A percentile compares a stretch with the other conserved stretches of the same genome.
phyloP scores from a whole-genome alignment of 2,797 vertebrate genomes.

The Chanos chanos region DNA sequence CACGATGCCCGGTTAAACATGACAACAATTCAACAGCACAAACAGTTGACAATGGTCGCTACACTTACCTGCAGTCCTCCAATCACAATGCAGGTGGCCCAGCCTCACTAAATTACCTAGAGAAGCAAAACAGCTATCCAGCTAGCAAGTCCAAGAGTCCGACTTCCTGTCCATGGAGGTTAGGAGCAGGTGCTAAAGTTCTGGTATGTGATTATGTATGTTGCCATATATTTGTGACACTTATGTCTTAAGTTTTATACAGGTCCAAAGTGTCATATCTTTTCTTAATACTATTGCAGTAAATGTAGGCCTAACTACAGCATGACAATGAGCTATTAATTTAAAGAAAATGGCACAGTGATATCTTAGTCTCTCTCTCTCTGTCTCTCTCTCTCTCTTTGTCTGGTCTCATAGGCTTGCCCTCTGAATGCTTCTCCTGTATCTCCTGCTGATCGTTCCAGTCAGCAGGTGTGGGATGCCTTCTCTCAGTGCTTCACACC shows the following conservation, averaged over 20 bases:
- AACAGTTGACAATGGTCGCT: slow-evolving; percentile 58
- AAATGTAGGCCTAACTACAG: too few relatives aligned
- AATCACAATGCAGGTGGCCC: slow-evolving; percentile 50
- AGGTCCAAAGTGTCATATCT: too few relatives aligned
- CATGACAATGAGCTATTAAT: neutral
- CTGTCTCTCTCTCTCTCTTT: neutral
- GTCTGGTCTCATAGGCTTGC: slow-evolving; percentile 62
- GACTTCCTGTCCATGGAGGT: slow-evolving; percentile 69
- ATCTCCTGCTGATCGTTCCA: slow-evolving; percentile 67
- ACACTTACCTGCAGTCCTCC: slow-evolving; percentile 49
- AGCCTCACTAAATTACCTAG: slow-evolving; percentile 47
- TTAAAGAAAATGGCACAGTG: neutral
- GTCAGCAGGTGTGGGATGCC: slow-evolving; percentile 78
- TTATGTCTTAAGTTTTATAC: too few relatives aligned
- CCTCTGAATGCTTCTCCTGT: slow-evolving; percentile 75
- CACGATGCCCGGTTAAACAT: slow-evolving; percentile 45
- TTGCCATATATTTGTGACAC: neutral
- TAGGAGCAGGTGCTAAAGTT: slow-evolving; percentile 71
- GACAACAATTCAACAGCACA: slow-evolving; percentile 44
- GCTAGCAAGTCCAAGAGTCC: slow-evolving; percentile 53
- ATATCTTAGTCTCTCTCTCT: slow-evolving; percentile 9
- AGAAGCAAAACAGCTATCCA: slow-evolving; percentile 55
- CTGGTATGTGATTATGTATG: slow-evolving; percentile 59
- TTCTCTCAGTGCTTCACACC: slow-evolving; percentile 81
- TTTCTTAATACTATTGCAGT: too few relatives aligned